These are phyloP conservation scores for Lithobates pipiens DNA, from an alignment of 2,797 vertebrate genomes.

Conservation along the genomic window DNA sequence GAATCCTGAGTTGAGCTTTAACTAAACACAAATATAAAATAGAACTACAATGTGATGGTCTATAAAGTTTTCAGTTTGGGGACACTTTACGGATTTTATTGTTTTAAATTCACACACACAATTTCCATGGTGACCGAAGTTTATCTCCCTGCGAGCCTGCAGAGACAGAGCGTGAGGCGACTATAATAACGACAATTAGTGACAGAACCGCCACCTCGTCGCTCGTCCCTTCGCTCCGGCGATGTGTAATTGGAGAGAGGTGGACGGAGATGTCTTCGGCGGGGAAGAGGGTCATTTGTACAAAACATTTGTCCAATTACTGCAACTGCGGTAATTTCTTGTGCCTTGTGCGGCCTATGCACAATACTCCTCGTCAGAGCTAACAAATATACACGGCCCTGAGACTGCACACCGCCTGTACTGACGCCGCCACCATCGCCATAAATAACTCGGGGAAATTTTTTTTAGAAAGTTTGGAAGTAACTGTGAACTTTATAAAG, in stretches of 20 bases:
- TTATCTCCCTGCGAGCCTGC: conserved; percentile 8
- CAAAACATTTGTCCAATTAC: conserved; percentile 46
- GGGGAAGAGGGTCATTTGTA: conserved; percentile 47
- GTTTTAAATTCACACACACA: conserved; percentile 17
- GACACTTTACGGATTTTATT: conserved; percentile 41
- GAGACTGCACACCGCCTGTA: too few species aligned
- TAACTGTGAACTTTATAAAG: too few species aligned
- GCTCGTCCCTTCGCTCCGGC: conserved; percentile 18
- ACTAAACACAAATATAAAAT: too few species aligned
- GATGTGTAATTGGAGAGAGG: conserved; percentile 50
- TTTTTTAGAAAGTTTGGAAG: too few species aligned
- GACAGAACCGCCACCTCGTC: conserved; percentile 40
- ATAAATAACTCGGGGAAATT: too few species aligned
- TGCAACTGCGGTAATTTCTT: neutral
- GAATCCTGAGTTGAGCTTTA: too few species aligned
- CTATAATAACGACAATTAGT: conserved; percentile 57
- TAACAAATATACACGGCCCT: neutral
- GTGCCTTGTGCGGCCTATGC: conserved; percentile 6
- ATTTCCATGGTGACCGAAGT: conserved; percentile 45
- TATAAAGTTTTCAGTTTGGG: conserved; percentile 42
- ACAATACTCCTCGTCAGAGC: neutral
- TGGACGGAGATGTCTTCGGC: conserved; percentile 20
- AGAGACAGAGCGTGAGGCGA: conserved; percentile 42
- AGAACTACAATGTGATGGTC: neutral
- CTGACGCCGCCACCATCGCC: too few species aligned